phyloP scores from a whole-genome alignment of 2,797 vertebrate species.

The Labeo calbasu region DNA sequence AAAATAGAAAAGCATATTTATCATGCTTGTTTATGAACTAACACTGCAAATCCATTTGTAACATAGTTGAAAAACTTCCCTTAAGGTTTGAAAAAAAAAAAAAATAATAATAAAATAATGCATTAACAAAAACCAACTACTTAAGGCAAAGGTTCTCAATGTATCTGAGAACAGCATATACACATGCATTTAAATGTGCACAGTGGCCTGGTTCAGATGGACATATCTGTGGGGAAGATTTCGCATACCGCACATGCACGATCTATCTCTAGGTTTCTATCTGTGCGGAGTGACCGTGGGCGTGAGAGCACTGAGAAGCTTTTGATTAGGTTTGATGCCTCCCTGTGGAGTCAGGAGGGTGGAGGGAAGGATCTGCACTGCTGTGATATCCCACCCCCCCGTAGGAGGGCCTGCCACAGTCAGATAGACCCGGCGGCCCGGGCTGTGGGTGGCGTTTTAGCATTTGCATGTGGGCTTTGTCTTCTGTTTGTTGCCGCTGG shows the following conservation, averaged over 20 bases:
- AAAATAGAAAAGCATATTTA: constrained; percentile 6
- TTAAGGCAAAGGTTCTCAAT: background rate
- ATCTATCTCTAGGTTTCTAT: constrained; percentile 43
- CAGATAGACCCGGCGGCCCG: constrained; percentile 45
- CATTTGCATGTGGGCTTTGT: constrained; percentile 51
- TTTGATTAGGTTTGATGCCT: constrained; percentile 61
- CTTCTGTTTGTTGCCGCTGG: constrained; percentile 38
- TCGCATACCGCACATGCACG: background rate
- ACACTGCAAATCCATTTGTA: background rate
- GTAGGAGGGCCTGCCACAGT: constrained; percentile 39
- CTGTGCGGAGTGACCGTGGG: constrained; percentile 50
- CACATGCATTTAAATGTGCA: background rate
- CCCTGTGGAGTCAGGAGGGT: constrained; percentile 53
- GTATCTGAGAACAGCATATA: background rate
- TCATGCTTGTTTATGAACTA: background rate
- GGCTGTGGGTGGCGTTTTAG: constrained; percentile 56
- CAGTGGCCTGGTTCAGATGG: constrained; percentile 10
- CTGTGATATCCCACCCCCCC: constrained; percentile 57
- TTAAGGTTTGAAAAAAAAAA: background rate
- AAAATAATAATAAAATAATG: background rate
- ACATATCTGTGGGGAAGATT: constrained; percentile 21
- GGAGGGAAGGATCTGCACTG: constrained; percentile 59
- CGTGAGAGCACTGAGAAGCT: constrained; percentile 64
- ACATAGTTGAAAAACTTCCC: background rate
- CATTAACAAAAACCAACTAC: background rate